Evolutionary conservation across 2,797 vertebrate genomes (phyloP), one percentile per base, ranked within the genome.

Genomic region (Anableps anableps): DNA sequence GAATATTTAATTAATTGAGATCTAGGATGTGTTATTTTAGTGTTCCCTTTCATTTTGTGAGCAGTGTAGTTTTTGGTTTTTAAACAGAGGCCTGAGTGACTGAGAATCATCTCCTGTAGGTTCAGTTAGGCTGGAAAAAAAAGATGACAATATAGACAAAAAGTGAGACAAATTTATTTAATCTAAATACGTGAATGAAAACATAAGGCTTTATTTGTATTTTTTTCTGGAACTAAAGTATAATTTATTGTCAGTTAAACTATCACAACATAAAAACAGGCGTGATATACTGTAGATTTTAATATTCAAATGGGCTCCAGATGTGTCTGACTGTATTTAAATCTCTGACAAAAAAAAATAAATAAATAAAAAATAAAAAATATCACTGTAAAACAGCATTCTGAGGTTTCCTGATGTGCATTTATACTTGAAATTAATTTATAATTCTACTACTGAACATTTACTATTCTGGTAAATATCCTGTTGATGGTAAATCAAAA

Each of bases 281-380:
- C 75, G 51, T 71, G 34, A 76, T 29, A 84, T 53, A 55, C 64
- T 85, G 72, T 90, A 91, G 64, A 80, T 82, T 80, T 85, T 94
- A 96, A 91, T 84, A 91, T 94, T 92, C 85, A 88, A 94, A 94
- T 86, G 84, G 72, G 88, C 88, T 95, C 95, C 89, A 96, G 95
- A 93, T 90, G 19, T 82, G 83, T 81, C 92, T 74, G 53, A 85
- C 78, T 93, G 88, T 81, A 91, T 83, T 91, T 77, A 92, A 91
- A 86, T 91, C 91, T 92, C 83, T 93, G 85, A 89, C 82, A 7
- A 7, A 0, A 1, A 11, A 36, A 3, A 19, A 19, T 1, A 0
- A 3, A 53, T 5, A 21, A 53, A 68, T 2, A 36, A 82, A 72
- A 0, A 3, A 53, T 5, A 21, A 53, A 68, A 8, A 36, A 82